These are phyloP conservation scores for Virgularia gustaviana DNA, from an alignment of 92 coral and sea anemone species.

Conservation along the genomic window DNA sequence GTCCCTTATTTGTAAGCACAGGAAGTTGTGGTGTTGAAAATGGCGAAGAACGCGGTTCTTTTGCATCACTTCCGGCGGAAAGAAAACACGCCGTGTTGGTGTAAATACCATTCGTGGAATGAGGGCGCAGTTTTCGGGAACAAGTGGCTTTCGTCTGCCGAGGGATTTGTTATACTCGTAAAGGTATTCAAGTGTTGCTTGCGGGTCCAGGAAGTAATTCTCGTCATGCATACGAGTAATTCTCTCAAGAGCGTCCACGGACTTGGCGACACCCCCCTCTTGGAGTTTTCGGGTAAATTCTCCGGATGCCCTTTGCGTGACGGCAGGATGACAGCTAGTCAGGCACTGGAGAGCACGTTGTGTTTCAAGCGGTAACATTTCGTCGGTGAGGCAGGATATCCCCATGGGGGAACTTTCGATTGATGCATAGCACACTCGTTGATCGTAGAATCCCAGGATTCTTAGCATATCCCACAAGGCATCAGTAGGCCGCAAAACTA, in stretches of 20 bases:
- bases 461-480: conserved; percentile 29
- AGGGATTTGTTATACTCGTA: conserved; percentile 43
- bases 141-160: conserved; percentile 55
- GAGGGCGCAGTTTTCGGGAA: conserved; percentile 77
- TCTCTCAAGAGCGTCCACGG: conserved; percentile 17
- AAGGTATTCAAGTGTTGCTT: conserved; percentile 48
- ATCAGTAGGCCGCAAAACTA: conserved; percentile 13
- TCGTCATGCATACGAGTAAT: conserved; percentile 19
- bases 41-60: conserved; percentile 89
- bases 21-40: conserved; percentile 61
- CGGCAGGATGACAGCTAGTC: conserved; percentile 31
- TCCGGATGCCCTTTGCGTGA: conserved; percentile 9
- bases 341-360: conserved; percentile 82
- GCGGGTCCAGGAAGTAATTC: conserved; percentile 23
- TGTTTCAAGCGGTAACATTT: conserved; percentile 46
- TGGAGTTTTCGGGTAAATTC: neutral
- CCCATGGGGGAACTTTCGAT: neutral
- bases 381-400: too few relatives aligned
- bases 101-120: conserved; percentile 83
- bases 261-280: neutral
- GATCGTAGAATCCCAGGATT: conserved; percentile 14
- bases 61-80: conserved; percentile 81
- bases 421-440: conserved; percentile 17
- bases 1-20: conserved; percentile 87
- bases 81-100: conserved; percentile 75